Percentiles rank a stretch among this genome's conserved stretches.
Evolutionary conservation across 2,888 invertebrate genomes (phyloP).

Genomic region (Dryomyza anilis): DNA sequence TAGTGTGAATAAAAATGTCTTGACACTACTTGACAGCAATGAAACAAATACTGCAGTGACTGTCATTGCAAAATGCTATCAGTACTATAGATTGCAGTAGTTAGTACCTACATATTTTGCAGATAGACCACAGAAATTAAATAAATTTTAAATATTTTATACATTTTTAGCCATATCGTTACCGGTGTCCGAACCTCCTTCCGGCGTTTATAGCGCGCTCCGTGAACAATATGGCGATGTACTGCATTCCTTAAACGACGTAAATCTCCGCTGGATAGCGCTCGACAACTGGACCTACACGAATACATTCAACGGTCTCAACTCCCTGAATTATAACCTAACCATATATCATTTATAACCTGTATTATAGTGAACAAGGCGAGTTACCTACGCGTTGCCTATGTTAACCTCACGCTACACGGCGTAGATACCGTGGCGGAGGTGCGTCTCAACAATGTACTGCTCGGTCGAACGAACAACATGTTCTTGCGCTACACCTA

Average conservation of each 20-base stretch:
- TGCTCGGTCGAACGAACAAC: constrained; percentile 73
- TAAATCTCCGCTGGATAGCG: constrained; percentile 81
- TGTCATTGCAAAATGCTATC: too few species aligned
- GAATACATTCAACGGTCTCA: constrained; percentile 73
- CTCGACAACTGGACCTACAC: constrained; percentile 80
- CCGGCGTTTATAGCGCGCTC: constrained; percentile 54
- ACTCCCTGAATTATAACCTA: too few species aligned
- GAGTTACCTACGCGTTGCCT: constrained; percentile 40
- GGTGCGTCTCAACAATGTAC: constrained; percentile 72
- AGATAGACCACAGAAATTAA: too few species aligned
- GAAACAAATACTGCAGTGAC: too few species aligned
- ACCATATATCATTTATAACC: too few species aligned
- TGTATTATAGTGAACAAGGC: constrained; percentile 23
- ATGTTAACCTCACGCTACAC: constrained; percentile 70
- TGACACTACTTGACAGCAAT: too few species aligned
- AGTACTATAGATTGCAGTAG: too few species aligned
- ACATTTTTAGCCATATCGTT: too few species aligned
- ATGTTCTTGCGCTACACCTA: constrained; percentile 85
- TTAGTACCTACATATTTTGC: too few species aligned
- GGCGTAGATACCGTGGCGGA: constrained; percentile 85
- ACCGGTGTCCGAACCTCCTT: constrained; percentile 46
- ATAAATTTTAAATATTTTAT: too few species aligned
- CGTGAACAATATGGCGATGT: constrained; percentile 46
- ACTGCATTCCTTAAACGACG: constrained; percentile 75
- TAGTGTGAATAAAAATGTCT: too few species aligned